phyloP scores from a whole-genome alignment of 2,888 invertebrate species.

The Lordiphosa fenestrarum region DNA sequence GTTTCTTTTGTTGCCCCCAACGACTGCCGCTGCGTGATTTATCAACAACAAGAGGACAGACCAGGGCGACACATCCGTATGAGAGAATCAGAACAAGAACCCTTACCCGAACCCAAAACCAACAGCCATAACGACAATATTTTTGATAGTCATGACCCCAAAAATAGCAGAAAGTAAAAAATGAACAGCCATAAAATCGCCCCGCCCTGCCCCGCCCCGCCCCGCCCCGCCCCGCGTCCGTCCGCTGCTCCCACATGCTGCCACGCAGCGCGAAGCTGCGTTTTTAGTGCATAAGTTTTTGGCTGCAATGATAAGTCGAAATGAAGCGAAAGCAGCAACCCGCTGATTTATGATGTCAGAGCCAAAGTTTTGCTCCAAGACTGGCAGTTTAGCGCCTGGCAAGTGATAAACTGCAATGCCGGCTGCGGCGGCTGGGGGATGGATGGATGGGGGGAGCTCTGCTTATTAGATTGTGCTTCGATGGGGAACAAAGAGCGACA shows the following conservation, averaged over 20 bases:
- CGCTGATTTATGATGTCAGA: constrained; percentile 60
- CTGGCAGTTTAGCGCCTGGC: constrained; percentile 64
- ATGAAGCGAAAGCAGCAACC: constrained; percentile 41
- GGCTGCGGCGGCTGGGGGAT: constrained; percentile 16
- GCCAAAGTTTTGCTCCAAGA: constrained; percentile 52
- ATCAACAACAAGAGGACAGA: constrained; percentile 7
- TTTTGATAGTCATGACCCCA: constrained; percentile 61
- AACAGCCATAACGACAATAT: constrained; percentile 40
- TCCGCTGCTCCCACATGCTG: neutral
- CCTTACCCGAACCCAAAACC: constrained; percentile 7
- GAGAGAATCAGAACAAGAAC: constrained; percentile 6
- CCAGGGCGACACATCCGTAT: neutral
- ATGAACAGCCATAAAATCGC: constrained; percentile 49
- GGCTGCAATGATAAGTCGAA: constrained; percentile 59
- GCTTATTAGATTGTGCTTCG: constrained; percentile 39
- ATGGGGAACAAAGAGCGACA: constrained; percentile 11
- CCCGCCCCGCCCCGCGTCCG: neutral
- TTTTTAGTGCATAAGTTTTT: constrained; percentile 59
- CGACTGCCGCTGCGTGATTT: constrained; percentile 25
- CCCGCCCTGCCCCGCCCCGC: constrained; percentile 1
- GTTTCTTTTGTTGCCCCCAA: too few species aligned
- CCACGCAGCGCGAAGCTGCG: constrained; percentile 6
- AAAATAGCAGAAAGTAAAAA: constrained; percentile 41
- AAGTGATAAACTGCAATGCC: constrained; percentile 57
- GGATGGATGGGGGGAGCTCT: constrained; percentile 7